These are phyloP conservation scores for Lacanobia oleracea DNA, from an alignment of 2,888 invertebrate genomes.

Conservation along the genomic window DNA sequence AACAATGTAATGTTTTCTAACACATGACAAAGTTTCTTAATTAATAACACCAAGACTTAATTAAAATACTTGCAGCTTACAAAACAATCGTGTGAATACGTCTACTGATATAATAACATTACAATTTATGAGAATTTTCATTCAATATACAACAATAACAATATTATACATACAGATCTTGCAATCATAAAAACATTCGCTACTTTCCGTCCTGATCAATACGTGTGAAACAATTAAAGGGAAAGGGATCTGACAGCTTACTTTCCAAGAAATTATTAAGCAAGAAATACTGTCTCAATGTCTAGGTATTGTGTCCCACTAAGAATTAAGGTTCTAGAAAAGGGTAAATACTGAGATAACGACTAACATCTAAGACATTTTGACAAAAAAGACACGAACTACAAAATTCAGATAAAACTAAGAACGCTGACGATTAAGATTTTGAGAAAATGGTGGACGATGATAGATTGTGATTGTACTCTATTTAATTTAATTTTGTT, in stretches of 20 bases:
- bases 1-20: constrained; percentile 1
- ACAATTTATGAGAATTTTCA: constrained; percentile 32
- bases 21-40: constrained; percentile 31
- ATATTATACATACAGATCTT: constrained; percentile 20
- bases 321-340: neutral
- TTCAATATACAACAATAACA: constrained; percentile 1
- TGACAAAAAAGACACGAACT: neutral
- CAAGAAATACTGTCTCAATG: neutral
- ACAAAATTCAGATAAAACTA: no score
- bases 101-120: constrained; percentile 28
- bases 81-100: constrained; percentile 52
- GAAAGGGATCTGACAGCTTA: neutral
- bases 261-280: neutral
- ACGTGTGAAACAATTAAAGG: constrained; percentile 11
- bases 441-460: neutral
- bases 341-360: no score
- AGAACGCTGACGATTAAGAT: neutral
- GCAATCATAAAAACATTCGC: constrained; percentile 6
- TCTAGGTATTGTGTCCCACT: no score
- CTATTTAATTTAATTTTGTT: constrained; percentile 20
- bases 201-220: constrained; percentile 7
- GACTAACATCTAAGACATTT: neutral
- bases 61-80: constrained; percentile 34
- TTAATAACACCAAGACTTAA: constrained; percentile 22
- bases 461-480: no score